Base-by-base conservation (phyloP, 2,888 invertebrate species). In the Diachrysia chrysitis region DNA sequence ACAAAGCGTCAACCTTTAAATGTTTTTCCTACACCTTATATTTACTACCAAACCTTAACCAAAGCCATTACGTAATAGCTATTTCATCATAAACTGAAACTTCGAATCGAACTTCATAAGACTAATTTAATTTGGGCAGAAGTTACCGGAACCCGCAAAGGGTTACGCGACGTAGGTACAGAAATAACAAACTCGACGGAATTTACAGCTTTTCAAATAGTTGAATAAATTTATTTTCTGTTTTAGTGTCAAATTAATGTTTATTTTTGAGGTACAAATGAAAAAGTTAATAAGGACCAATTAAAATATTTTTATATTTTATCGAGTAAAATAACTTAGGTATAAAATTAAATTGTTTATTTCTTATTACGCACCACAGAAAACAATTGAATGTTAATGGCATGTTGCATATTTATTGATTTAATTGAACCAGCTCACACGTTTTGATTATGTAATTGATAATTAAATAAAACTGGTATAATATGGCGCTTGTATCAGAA, bases 351-450 rank as follows among this genome's bases (percentile, higher is more conserved):
- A 32, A 48, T 48, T 2, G 32, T n/a, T 7, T 32, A 51, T 58
- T 65, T 35, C 25, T 37, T 42, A 37, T 51, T 23, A n/a, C 12
- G 55, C 16, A 73, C 46, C 16, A 32, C 61, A 1, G 58, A 61
- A 60, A n/a, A 70, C 48, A 60, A 46, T 55, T 32, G 71, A 60
- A 58, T 59, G 5, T 62, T 57, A 73, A 51, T 29, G 12, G 12
- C 23, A 55, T 56, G 59, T 60, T 73, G 68, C 62, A 69, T 74
- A 73, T 73, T 78, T 68, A 77, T 74, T 48, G 53, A 74, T 29
- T 64, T 73, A 68, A 62, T 64, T 65, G 25, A 72, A 74, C 68
- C 53, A 72, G 35, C 60, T 63, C 53, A 73, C 63, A 73, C 56
- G 58, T 69, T 23, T 69, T 64, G 64, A 55, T 55, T 68, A 17